These are phyloP conservation scores for Ptyas mucosa DNA, from an alignment of 2,113 vertebrate species.

Conservation along the genomic window DNA sequence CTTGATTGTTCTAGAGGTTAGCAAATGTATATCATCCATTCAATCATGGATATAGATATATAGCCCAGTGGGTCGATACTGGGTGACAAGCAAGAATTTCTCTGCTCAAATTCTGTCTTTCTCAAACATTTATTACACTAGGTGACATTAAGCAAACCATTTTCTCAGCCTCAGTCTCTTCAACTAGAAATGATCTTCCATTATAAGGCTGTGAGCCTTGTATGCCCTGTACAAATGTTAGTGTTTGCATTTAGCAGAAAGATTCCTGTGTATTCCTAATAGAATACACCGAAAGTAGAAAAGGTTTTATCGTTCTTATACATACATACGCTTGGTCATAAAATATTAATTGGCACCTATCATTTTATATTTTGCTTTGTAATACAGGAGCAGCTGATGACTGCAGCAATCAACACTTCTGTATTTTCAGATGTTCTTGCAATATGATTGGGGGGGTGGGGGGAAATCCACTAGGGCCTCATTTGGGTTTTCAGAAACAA, in stretches of 20 bases:
- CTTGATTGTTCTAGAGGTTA: neutral
- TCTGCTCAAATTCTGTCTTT: neutral
- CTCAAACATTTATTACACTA: neutral
- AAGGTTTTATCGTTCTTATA: neutral
- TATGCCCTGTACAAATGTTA: neutral
- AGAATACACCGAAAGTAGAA: neutral
- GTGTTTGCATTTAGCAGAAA: neutral
- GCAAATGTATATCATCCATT: neutral
- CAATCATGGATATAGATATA: neutral
- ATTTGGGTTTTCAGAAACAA: neutral
- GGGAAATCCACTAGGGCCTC: neutral
- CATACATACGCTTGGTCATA: neutral
- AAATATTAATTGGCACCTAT: neutral
- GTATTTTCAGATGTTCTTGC: neutral
- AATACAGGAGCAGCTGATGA: neutral
- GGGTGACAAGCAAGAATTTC: neutral
- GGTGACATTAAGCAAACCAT: neutral
- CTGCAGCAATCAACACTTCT: neutral
- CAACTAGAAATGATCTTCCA: neutral
- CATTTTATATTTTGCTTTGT: neutral
- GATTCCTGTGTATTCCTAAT: neutral
- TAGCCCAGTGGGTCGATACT: neutral
- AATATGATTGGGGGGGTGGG: neutral
- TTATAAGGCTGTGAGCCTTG: neutral
- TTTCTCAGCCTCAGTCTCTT: neutral